Base-by-base conservation (phyloP, 2,113 vertebrate genomes). In the Pundamilia nyererei region DNA sequence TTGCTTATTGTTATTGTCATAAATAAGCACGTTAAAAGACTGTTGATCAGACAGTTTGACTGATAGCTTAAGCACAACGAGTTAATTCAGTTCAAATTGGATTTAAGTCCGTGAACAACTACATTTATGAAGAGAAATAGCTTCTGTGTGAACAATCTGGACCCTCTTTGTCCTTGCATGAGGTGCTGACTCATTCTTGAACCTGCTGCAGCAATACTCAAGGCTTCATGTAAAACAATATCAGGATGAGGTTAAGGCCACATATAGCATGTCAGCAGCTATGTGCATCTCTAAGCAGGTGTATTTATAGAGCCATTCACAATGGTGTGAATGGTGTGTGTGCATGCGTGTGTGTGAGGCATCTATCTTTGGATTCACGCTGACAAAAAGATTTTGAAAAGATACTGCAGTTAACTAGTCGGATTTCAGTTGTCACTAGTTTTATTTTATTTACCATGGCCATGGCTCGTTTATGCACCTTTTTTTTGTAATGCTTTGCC, bases 271-370 rank as follows among this genome's bases (percentile, higher is more conserved):
- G 89, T 86, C 81, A 79, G 83, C 33, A 4, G 77, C 62, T 85
- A 82, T 89, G 83, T 91, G 86, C 87, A 86, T 90, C 87, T 84
- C 82, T 38, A 84, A 84, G 72, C 88, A 86, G 85, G 90, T 91
- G 82, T 94, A 95, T 94, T 94, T 94, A 93, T 94, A 90, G 93
- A 89, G 53, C n/a, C 55, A 2, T 82, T 21, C 14, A 82, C 85
- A 90, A 86, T 89, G 79, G 72, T 4, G 49, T 49, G 49, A 42
- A 68, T 79, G 55, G 7, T 31, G 15, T 49, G 40, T 51, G 75
- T 49, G 33, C 86, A 26, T 55, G 35, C 40, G 35, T 58, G 79
- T 47, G 80, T 62, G 21, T 35, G 42, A 56, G 79, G 82, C 84
- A 15, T 54, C 82, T 38, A 54, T 56, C 87, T 79, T 92, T 90